These are phyloP conservation scores for Parauchenoglanis punctatus DNA, from an alignment of 2,797 vertebrate genomes.

Conservation along the genomic window DNA sequence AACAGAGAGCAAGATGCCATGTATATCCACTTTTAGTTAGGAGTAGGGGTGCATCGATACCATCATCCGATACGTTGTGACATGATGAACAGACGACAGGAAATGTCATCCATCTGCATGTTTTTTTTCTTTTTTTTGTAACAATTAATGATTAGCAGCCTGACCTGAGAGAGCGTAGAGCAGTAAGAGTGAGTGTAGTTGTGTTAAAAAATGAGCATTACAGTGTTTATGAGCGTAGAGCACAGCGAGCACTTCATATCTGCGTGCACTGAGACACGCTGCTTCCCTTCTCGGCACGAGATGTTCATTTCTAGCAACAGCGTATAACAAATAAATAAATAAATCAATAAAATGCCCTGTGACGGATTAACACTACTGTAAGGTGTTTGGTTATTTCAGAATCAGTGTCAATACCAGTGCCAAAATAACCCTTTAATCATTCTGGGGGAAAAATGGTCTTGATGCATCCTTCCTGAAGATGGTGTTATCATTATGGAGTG, in stretches of 20 bases:
- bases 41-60: not conserved
- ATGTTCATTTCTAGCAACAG: not conserved
- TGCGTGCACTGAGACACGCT: not conserved
- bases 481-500: too few relatives aligned
- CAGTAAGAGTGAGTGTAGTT: not conserved
- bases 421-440: not conserved
- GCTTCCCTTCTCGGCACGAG: not conserved
- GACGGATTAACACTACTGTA: not conserved
- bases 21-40: too few relatives aligned
- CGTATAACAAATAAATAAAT: fast-evolving
- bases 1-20: not conserved
- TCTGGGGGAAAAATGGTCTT: not conserved
- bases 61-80: not conserved
- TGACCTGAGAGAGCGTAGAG: not conserved
- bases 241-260: not conserved
- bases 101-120: not conserved
- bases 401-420: not conserved
- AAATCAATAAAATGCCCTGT: not conserved
- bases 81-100: not conserved
- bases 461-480: not conserved
- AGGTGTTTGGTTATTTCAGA: not conserved
- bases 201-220: not conserved
- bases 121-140: not conserved
- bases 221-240: not conserved
- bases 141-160: not conserved